Base-by-base conservation (phyloP, 2,888 invertebrate species). In the Halictus ligatus region DNA sequence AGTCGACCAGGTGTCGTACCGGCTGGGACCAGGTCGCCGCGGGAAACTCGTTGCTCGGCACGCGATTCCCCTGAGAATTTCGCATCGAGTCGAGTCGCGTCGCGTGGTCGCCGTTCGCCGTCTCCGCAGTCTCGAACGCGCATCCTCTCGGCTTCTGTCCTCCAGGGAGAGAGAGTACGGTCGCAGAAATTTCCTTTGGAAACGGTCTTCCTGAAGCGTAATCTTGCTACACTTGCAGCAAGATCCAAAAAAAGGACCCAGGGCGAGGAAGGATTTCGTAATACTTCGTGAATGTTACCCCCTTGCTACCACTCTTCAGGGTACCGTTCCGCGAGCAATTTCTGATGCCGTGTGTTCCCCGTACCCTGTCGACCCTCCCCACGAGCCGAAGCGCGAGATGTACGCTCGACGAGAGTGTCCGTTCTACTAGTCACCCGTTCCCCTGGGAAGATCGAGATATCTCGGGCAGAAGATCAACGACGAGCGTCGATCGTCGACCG, bases 1-100 rank as follows among this genome's bases (percentile, higher is more conserved):
- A 96, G 75, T 96, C 96, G 25, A 97, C 97, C 77, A 96, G 96
- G 93, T 98, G 98, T 93, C 96, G 96, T 54, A 93, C 95, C 96
- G 92, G 94, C 93, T 95, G 95, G 94, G 93, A 93, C 73, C 89
- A 89, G 48, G 81, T n/a, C 43, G 71, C 90, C 60, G 35, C 48
- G n/a, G 74, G 50, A 25, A 43, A 86, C 35, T 8, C 80, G 21
- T 35, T 46, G 15, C 43, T 86, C 46, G 80, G 54, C 13, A 73
- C 60, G n/a, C 85, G 78, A 69, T 81, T 64, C 21, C 76, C 77
- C 64, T 86, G 75, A 86, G 40, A 21, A 21, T 40, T 43, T 50
- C 75, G 21, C 5, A 21, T 64, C 76, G 71, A 29, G 46, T 64
- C 76, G 71, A 29, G 46, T 21, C 29, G 69, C 40, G 48, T 78